These are phyloP conservation scores for Sebastes itinus DNA, from an alignment of 2,797 vertebrate species.

Conservation along the genomic window DNA sequence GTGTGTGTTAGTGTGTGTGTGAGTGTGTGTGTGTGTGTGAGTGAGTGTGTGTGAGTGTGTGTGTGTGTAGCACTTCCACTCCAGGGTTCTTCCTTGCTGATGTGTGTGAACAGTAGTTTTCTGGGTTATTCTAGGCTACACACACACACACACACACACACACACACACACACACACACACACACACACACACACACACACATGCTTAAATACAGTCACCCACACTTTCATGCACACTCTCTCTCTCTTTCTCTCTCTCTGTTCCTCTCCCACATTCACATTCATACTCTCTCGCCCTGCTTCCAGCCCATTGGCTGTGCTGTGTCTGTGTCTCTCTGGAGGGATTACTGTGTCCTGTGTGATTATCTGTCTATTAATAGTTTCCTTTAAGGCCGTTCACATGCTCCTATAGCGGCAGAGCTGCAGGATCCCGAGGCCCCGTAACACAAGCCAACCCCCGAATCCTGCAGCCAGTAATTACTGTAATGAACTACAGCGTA, in stretches of 20 bases:
- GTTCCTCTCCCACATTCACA: not conserved
- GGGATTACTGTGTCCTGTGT: constrained; percentile 69
- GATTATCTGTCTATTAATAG: constrained; percentile 77
- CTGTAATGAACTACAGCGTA: constrained; percentile 29
- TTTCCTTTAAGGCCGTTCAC: constrained; percentile 66
- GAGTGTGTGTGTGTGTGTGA: not conserved
- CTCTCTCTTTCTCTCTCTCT: not conserved
- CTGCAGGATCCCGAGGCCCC: constrained; percentile 18
- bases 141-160: not conserved
- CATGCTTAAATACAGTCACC: constrained; percentile 9
- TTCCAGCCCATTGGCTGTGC: constrained; percentile 20
- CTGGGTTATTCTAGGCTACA: constrained; percentile 30
- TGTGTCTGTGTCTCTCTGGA: constrained; percentile 29
- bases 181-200: not conserved
- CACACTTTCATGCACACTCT: not conserved
- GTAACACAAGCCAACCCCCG: not conserved
- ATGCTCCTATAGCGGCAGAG: constrained; percentile 41
- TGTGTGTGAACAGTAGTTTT: constrained; percentile 11
- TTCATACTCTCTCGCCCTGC: constrained; percentile 8
- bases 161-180: no score
- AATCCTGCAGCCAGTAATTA: constrained; percentile 37
- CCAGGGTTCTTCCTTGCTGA: constrained; percentile 13
- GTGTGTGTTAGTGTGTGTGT: not conserved
- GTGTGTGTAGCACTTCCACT: not conserved
- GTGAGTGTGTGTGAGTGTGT: not conserved